Evolutionary conservation across 2,888 invertebrate species (phyloP).

Genomic region (Gryllus longicercus): DNA sequence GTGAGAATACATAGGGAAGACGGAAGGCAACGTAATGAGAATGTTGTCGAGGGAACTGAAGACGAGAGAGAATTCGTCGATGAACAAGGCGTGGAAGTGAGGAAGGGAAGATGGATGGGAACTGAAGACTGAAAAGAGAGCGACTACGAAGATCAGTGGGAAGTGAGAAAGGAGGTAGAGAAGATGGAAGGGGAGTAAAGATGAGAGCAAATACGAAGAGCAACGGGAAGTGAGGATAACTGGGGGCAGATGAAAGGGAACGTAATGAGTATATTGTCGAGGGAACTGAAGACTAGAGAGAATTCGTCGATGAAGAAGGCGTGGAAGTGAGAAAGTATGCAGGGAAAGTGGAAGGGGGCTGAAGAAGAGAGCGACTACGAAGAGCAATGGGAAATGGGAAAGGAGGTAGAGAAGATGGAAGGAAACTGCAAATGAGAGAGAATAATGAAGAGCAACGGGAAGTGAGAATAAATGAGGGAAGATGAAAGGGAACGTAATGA

Average conservation of each 20-base stretch:
- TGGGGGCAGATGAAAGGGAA: not conserved
- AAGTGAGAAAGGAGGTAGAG: not conserved
- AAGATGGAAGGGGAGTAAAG: not conserved
- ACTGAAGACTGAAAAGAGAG: not conserved
- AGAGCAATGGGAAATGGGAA: too few relatives aligned
- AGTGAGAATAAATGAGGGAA: not conserved
- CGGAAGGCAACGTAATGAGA: not conserved
- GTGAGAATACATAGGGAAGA: not conserved
- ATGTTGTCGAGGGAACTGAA: not conserved
- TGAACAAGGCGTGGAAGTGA: not conserved
- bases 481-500: not conserved
- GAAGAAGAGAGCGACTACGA: too few relatives aligned
- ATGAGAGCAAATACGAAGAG: not conserved
- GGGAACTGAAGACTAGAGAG: not conserved
- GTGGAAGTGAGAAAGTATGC: not conserved
- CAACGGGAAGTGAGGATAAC: too few relatives aligned
- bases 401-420: not conserved
- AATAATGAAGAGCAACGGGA: not conserved
- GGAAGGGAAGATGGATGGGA: not conserved
- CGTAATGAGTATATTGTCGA: rapidly evolving
- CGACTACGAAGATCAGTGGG: not conserved
- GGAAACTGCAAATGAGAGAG: not conserved
- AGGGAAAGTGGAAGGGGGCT: not conserved
- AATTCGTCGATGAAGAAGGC: not conserved
- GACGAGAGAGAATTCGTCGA: not conserved